These are phyloP conservation scores for Drosophila paulistorum DNA, from an alignment of 1,140 invertebrate species.

Conservation along the genomic window DNA sequence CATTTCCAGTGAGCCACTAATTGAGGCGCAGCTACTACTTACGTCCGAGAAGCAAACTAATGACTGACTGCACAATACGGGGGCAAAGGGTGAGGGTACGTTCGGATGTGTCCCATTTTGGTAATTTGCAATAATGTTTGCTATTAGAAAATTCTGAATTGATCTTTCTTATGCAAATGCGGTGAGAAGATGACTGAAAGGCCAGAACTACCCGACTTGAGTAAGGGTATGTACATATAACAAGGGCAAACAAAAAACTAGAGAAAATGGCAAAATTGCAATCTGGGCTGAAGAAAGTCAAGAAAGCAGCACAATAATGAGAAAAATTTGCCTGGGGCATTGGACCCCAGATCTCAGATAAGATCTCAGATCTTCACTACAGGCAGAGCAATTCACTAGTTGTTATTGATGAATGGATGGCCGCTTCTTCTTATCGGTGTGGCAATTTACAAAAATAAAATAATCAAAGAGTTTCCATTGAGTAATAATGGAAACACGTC, in stretches of 20 bases:
- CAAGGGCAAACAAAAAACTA: constrained; percentile 34
- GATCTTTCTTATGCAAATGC: no score
- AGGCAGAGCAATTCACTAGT: constrained; percentile 1
- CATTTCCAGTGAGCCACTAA: constrained; percentile 39
- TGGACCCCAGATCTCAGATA: neutral
- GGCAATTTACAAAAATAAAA: constrained; percentile 19
- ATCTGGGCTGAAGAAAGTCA: constrained; percentile 40
- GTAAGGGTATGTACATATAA: neutral
- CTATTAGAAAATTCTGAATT: neutral
- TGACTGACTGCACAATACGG: constrained; percentile 50
- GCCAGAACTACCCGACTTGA: neutral
- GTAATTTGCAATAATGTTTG: neutral
- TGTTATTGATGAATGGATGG: constrained; percentile 8
- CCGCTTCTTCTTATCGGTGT: constrained; percentile 18
- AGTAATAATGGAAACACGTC: constrained; percentile 42
- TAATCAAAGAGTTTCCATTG: constrained; percentile 37
- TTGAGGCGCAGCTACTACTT: constrained; percentile 48
- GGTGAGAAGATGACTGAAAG: neutral
- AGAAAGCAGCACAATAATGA: constrained; percentile 38
- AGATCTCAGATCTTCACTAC: neutral
- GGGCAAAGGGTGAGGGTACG: neutral
- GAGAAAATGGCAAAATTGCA: constrained; percentile 32
- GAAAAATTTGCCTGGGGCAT: constrained; percentile 1
- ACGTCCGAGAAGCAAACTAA: neutral
- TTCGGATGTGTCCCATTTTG: neutral